phyloP scores from a whole-genome alignment of 1,140 invertebrate species.

The Diorhabda elongata region DNA sequence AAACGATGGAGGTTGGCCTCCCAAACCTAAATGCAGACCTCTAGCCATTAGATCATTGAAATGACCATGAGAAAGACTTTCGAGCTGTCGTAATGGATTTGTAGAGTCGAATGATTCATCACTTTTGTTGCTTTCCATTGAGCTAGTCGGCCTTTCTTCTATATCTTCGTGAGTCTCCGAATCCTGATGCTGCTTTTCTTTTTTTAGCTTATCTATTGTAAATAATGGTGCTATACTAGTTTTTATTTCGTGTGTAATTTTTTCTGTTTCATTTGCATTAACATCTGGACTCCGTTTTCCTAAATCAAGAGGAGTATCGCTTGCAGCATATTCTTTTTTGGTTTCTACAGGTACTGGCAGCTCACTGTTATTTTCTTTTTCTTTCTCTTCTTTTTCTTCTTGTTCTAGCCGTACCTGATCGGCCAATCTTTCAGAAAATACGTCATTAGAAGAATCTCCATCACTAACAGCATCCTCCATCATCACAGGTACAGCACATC shows the following conservation, averaged over 20 bases:
- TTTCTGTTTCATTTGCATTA: slow-evolving; percentile 45
- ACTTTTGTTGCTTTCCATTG: slow-evolving; percentile 56
- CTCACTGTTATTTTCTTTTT: slow-evolving; percentile 24
- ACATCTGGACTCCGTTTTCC: slow-evolving; percentile 42
- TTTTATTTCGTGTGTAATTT: slow-evolving; percentile 41
- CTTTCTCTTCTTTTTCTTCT: slow-evolving; percentile 24
- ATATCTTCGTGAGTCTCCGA: slow-evolving; percentile 46
- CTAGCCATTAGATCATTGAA: slow-evolving; percentile 56
- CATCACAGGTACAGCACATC: slow-evolving; percentile 65
- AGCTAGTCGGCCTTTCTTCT: slow-evolving; percentile 50
- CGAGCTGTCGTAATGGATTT: slow-evolving; percentile 73
- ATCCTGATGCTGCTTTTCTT: slow-evolving; percentile 39
- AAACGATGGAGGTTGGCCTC: slow-evolving; percentile 40
- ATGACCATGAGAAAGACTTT: slow-evolving; percentile 74
- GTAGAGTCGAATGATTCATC: slow-evolving; percentile 60
- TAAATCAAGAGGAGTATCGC: slow-evolving; percentile 39
- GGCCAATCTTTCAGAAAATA: slow-evolving; percentile 39
- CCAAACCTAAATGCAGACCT: slow-evolving; percentile 41
- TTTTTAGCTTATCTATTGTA: slow-evolving; percentile 44
- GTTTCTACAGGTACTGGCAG: slow-evolving; percentile 20
- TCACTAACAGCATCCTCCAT: slow-evolving; percentile 50
- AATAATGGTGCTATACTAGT: slow-evolving; percentile 45
- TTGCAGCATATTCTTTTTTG: slow-evolving; percentile 30
- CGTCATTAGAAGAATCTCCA: slow-evolving; percentile 63
- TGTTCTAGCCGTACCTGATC: slow-evolving; percentile 28